Base-by-base conservation (phyloP, 2,113 vertebrate genomes). In the Oncorhynchus tshawytscha region DNA sequence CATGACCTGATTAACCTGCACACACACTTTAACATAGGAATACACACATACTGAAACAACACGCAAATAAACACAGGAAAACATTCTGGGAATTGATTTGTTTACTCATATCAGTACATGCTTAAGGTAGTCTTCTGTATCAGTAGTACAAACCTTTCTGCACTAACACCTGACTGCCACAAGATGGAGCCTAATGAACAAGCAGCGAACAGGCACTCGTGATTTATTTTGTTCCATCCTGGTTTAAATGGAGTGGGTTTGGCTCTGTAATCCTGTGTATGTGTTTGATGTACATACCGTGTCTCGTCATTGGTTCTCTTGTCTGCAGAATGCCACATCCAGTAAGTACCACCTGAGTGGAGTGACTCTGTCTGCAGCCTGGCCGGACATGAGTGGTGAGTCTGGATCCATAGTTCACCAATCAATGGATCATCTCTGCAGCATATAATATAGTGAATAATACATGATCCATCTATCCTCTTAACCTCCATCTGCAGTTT, bases 291-390 rank as follows among this genome's bases (percentile, higher is more conserved):
- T 45, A 45, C 39, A 45, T 45, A 45, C 8, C 8, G 51, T 20
- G 54, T 3, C 5, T 45, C 39, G 16, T 68, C 27, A 18, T 15
- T 49, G 51, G 16, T 79, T 73, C 72, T 24, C n/a, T 48, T 85
- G 7, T 78, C 67, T 84, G 20, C 80, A 94, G 94, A 94, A 94
- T 65, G 48, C 83, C 5, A 94, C 93, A 0, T 79, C 90, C 57
- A 91, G 70, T 3, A 93, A 91, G 75, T 94, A 91, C 86, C 87
- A 92, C 78, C 80, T 94, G 80, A 89, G 82, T 76, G 86, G 84
- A 48, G 73, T 93, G 68, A 59, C 20, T 6, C 67, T 94, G 72
- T 84, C 29, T 1, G 92, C 83, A 2, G 18, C 16, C n/a, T 88
- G 82, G 88, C 76, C 90, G 1, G 91, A 90, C 79, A 88, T 92